These are phyloP conservation scores for Neoitamus cyanurus DNA, from an alignment of 2,888 invertebrate species.

Conservation along the genomic window DNA sequence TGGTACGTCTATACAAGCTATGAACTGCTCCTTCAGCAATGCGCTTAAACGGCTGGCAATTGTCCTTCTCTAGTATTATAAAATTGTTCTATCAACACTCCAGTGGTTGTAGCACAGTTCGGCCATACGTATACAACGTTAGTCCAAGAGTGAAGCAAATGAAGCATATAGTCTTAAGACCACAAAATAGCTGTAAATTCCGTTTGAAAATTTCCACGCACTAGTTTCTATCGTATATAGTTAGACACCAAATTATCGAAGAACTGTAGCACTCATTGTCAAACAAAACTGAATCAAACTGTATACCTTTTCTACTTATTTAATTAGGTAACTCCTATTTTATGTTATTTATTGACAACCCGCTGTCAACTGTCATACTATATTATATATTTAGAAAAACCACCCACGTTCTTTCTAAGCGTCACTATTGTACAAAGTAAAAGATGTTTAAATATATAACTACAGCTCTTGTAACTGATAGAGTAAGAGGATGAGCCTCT, in stretches of 20 bases:
- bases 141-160: constrained; percentile 3
- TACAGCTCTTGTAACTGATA: not conserved
- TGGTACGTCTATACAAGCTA: constrained; percentile 49
- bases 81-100: not conserved
- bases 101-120: constrained; percentile 18
- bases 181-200: constrained; percentile 14
- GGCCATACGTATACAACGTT: not conserved
- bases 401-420: not conserved
- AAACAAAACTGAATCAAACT: constrained; percentile 26
- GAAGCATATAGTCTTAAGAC: constrained; percentile 13
- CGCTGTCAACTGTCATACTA: not conserved
- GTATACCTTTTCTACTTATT: constrained; percentile 31
- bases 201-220: not conserved
- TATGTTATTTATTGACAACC: constrained; percentile 32
- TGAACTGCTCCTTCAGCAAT: constrained; percentile 40
- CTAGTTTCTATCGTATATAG: not conserved
- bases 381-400: not conserved
- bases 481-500: not conserved
- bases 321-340: constrained; percentile 5
- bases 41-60: constrained; percentile 20
- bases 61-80: constrained; percentile 8
- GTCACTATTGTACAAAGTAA: not conserved
- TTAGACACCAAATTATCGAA: constrained; percentile 20
- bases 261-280: constrained; percentile 22
- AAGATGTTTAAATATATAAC: not conserved